Percentiles rank a stretch among this genome's conserved stretches.
These are phyloP conservation scores for Zoanthus gigantus DNA, from an alignment of 92 coral and sea anemone genomes.

Conservation along the genomic window DNA sequence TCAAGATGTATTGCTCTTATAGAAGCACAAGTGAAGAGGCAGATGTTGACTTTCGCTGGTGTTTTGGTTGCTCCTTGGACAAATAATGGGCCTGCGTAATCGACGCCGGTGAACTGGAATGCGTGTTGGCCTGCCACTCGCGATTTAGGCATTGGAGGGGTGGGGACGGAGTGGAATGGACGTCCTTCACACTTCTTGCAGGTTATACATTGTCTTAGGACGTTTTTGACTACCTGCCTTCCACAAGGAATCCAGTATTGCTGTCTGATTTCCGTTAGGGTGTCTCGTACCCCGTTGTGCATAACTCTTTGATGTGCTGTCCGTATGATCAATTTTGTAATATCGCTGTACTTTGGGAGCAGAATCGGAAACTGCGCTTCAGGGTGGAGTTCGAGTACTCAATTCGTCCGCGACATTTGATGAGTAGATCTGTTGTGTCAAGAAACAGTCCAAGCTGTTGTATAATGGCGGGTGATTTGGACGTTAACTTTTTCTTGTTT, in stretches of 20 bases:
- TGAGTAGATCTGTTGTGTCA: conserved; percentile 39
- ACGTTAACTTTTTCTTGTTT: not conserved
- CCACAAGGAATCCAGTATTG: conserved; percentile 63
- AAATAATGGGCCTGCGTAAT: too few relatives aligned
- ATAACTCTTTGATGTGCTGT: conserved; percentile 41
- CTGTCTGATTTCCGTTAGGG: conserved; percentile 60
- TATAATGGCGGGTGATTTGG: conserved; percentile 44
- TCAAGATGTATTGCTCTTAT: too few relatives aligned
- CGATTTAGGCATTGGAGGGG: conserved; percentile 61
- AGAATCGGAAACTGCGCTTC: too few relatives aligned
- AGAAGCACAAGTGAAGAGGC: too few relatives aligned
- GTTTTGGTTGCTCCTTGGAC: not conserved
- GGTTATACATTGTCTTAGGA: conserved; percentile 53
- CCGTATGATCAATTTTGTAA: not conserved
- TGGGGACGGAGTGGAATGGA: conserved; percentile 50
- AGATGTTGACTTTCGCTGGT: conserved; percentile 33
- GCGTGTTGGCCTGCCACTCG: conserved; percentile 52
- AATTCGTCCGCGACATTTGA: conserved; percentile 56
- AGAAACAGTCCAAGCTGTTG: conserved; percentile 54
- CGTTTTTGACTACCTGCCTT: not conserved
- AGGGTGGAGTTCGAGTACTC: conserved; percentile 43
- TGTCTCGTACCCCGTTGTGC: conserved; percentile 2
- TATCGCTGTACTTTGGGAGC: too few relatives aligned
- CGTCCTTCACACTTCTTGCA: conserved; percentile 61
- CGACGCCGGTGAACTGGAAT: conserved; percentile 63